Evolutionary conservation across 2,113 vertebrate genomes (phyloP).

Genomic region (Octodon degus): DNA sequence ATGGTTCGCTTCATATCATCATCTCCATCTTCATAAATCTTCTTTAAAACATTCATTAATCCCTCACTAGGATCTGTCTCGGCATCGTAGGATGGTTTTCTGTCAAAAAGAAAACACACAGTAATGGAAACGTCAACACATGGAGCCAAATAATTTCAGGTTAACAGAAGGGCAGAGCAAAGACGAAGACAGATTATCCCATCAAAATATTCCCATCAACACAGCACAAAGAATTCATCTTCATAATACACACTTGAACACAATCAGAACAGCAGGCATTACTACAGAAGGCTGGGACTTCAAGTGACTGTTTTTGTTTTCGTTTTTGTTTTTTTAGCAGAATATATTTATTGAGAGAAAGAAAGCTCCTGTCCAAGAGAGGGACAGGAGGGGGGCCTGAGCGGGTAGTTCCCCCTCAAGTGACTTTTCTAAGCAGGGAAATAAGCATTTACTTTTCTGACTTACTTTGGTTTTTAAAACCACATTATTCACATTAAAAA

Average conservation of each 20-base stretch:
- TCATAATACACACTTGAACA: background rate
- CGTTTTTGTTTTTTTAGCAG: no score
- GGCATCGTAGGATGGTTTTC: constrained; percentile 91
- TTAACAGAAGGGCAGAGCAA: background rate
- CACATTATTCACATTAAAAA: background rate
- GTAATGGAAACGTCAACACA: background rate
- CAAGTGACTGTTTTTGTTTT: background rate
- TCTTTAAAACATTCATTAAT: constrained; percentile 96
- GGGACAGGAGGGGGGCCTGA: no score
- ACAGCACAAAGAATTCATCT: background rate
- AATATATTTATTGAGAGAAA: no score
- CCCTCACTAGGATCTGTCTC: constrained; percentile 95
- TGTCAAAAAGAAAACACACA: constrained; percentile 77
- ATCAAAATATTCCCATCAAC: background rate
- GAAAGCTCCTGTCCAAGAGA: no score
- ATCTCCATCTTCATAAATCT: constrained; percentile 97
- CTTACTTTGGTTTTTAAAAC: background rate
- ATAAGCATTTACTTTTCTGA: constrained; percentile 6
- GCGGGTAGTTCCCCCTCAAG: background rate
- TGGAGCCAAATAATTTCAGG: background rate
- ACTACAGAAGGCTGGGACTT: background rate
- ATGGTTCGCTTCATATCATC: constrained; percentile 99
- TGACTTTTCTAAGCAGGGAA: background rate
- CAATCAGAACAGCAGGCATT: background rate
- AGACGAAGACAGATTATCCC: background rate